Evolutionary conservation across 2,797 vertebrate species (phyloP).

Genomic region (Ceryle rudis): DNA sequence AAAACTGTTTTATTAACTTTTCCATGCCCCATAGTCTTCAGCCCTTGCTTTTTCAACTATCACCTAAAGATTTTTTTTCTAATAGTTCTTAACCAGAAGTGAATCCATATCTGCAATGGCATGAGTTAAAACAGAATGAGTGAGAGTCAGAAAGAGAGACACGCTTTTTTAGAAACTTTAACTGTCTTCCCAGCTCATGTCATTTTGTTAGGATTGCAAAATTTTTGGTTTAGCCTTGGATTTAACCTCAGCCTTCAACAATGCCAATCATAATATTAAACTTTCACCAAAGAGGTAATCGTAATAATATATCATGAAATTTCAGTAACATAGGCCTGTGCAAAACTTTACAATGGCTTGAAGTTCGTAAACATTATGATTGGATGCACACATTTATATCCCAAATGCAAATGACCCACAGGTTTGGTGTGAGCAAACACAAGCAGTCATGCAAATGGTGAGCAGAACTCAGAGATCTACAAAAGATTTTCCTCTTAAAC

Average conservation of each 20-base stretch:
- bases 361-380: background rate
- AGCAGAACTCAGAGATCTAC: background rate
- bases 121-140: background rate
- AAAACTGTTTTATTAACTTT: background rate
- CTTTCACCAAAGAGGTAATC: background rate
- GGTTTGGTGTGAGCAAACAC: background rate
- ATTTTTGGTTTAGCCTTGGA: background rate
- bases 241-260: background rate
- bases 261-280: background rate
- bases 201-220: background rate
- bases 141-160: background rate
- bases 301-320: background rate
- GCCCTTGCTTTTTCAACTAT: background rate
- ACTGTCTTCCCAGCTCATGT: background rate
- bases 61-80: background rate
- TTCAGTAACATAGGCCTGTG: background rate
- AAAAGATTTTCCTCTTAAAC: background rate
- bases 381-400: background rate
- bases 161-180: background rate
- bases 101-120: background rate
- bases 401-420: background rate
- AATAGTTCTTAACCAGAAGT: background rate
- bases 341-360: background rate
- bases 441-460: background rate
- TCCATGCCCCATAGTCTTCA: background rate